Conservation (phyloP, 2,797 vertebrate species). For the Hipposideros larvatus region DNA sequence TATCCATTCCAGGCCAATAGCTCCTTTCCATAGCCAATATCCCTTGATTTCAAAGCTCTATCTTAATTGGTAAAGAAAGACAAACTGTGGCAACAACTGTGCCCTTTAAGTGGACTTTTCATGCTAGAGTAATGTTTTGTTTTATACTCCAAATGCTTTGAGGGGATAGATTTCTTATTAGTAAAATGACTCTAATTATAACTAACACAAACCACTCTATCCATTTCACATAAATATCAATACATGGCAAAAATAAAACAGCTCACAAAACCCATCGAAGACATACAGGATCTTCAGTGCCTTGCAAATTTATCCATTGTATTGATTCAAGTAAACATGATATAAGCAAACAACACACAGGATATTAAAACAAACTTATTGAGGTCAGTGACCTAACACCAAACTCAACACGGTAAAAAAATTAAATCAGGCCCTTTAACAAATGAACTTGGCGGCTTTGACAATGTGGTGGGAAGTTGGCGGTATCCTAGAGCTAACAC, state of each 20-base stretch:
- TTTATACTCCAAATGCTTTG: conserved; percentile 30
- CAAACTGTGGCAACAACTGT: conserved; percentile 23
- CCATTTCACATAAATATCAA: conserved; percentile 39
- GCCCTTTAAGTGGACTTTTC: conserved; percentile 41
- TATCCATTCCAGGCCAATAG: conserved; percentile 64
- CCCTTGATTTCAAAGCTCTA: conserved; percentile 30
- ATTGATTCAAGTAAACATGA: neutral
- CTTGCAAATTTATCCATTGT: conserved; percentile 31
- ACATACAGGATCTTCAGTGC: neutral
- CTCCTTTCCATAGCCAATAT: conserved; percentile 39
- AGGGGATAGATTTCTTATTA: conserved; percentile 58
- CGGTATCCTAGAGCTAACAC: neutral
- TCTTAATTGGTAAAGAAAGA: conserved; percentile 62
- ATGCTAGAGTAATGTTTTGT: conserved; percentile 54
- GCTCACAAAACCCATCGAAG: conserved; percentile 3
- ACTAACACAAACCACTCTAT: conserved; percentile 19
- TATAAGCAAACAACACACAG: neutral
- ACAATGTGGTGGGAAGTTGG: neutral
- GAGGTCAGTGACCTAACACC: neutral
- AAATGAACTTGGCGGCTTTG: neutral
- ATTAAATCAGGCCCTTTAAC: neutral
- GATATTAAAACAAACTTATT: neutral
- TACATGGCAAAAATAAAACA: conserved; percentile 1
- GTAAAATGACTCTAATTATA: conserved; percentile 68
- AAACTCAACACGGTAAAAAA: neutral